A percentile compares a stretch with the other conserved stretches of the same genome.
Evolutionary conservation across 2,888 invertebrate genomes (phyloP).

Genomic region (Cephus pygmeus): DNA sequence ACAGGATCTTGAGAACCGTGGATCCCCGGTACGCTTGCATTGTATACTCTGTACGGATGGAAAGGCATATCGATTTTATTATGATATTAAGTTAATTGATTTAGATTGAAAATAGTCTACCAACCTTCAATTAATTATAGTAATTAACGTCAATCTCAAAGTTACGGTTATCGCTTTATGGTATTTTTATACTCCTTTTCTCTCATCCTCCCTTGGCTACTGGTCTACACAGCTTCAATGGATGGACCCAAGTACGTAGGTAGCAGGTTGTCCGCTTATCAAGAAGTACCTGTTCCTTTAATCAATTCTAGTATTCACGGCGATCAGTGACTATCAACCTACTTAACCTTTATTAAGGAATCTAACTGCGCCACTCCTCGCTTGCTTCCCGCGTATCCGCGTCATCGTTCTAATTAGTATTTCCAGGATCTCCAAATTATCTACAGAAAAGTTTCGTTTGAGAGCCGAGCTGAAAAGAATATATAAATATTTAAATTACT

Average conservation of each 20-base stretch:
- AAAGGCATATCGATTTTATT: not conserved
- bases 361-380: not conserved
- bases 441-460: not conserved
- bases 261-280: not conserved
- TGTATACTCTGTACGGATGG: not conserved
- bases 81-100: not conserved
- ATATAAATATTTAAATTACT: not conserved
- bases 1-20: not conserved
- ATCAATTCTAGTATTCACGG: not conserved
- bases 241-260: not conserved
- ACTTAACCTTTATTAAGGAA: not conserved
- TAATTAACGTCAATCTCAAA: not conserved
- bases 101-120: not conserved
- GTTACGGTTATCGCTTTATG: not conserved
- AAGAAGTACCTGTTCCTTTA: not conserved
- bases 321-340: not conserved
- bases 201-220: not conserved
- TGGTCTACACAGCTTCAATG: not conserved
- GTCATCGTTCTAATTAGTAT: too few relatives aligned
- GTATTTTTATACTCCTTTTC: not conserved
- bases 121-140: not conserved
- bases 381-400: too few relatives aligned
- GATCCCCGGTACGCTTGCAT: not conserved
- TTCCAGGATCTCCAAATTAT: too few relatives aligned
- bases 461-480: not conserved